These are phyloP conservation scores for Dunckerocampus dactyliophorus DNA, from an alignment of 2,113 vertebrate species.

Conservation along the genomic window DNA sequence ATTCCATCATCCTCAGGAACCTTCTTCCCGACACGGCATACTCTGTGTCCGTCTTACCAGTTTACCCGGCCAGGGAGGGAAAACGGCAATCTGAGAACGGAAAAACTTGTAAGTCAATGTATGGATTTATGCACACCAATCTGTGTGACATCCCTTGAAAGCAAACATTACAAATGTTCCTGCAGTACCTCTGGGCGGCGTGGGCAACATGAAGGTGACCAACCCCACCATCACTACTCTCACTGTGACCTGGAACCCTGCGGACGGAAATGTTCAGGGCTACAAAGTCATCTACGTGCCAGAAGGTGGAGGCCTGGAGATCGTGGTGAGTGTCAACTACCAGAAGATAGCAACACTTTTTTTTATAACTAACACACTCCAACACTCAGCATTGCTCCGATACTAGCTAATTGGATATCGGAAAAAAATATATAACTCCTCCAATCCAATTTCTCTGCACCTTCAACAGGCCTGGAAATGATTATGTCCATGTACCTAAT, in stretches of 20 bases:
- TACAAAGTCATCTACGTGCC: constrained; percentile 88
- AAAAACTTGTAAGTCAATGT: constrained; percentile 79
- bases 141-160: background rate
- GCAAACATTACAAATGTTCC: background rate
- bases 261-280: constrained; percentile 89
- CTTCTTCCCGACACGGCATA: constrained; percentile 85
- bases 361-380: no score
- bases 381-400: no score
- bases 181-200: constrained; percentile 70
- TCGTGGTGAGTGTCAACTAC: constrained; percentile 71
- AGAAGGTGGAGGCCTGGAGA: constrained; percentile 76
- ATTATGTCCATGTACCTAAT: no score
- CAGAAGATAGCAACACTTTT: no score
- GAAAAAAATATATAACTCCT: no score
- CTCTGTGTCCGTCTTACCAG: constrained; percentile 82
- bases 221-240: constrained; percentile 88
- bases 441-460: no score
- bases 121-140: background rate
- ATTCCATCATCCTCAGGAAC: constrained; percentile 84
- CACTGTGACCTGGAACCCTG: constrained; percentile 85
- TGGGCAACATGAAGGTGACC: constrained; percentile 78
- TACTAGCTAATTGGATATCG: no score
- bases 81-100: constrained; percentile 87
- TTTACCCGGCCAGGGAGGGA: constrained; percentile 84
- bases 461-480: no score